Evolutionary conservation across 2,888 invertebrate species (phyloP), one percentile per base, ranked within the genome.

Genomic region (Pandemis heparana): DNA sequence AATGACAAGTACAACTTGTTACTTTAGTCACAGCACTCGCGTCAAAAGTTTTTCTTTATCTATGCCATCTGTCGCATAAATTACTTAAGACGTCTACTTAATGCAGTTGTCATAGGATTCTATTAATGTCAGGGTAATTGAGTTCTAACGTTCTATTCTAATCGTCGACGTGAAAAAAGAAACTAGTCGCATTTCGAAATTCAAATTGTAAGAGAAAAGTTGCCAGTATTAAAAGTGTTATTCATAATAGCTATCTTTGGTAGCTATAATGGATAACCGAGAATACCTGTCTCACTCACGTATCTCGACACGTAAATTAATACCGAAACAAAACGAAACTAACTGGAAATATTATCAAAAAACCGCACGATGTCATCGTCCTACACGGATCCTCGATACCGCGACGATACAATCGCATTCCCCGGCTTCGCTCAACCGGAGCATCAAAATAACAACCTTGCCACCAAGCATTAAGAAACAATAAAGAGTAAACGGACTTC

Each of bases 361-460:
- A 88, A 85, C 85, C 82, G 85, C 83, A 82, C 87, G 85, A 87
- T 91, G 92, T 92, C 92, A 92, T 92, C 91, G 91, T 83, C 88
- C 90, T 78, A 84, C 84, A 80, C 85, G 83, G 90, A 88, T 89
- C 87, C 81, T 87, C 84, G 90, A 90, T 91, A 90, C 86, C 67
- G 75, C 77, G 76, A 76, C 76, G 85, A 85, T 86, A 81, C 78
- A 77, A 87, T 87, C 85, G 80, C 76, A 78, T 81, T 65, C 70
- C 41, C 51, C 48, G 70, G 43, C 69, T 68, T 62, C 62, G 53
- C 18, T 53, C 72, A 38, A 68, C 53, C 72, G 46, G 41, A 38
- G 5, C 14, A 14, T 10, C 46, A 12, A 46, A 62, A 73, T 63
- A 68, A n/a, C 67, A 23, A 68, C 73, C 68, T 18, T 73, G 43